phyloP scores from a whole-genome alignment of 2,888 invertebrate genomes.

The Philopedon plagiatum region DNA sequence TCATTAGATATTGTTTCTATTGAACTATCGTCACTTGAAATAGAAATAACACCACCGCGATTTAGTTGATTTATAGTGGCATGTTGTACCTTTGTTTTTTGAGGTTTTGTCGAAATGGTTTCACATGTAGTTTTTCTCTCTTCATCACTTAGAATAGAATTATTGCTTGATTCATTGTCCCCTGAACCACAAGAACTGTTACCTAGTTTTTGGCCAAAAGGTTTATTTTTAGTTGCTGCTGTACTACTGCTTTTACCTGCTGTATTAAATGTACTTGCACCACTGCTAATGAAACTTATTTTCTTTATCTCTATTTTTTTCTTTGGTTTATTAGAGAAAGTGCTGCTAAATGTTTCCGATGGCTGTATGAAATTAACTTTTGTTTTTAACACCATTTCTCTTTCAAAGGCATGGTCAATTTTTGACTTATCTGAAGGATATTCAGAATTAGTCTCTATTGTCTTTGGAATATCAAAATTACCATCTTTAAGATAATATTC shows the following conservation, averaged over 20 bases:
- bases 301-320: conserved; percentile 12
- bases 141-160: background rate
- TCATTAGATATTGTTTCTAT: background rate
- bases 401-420: conserved; percentile 4
- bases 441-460: background rate
- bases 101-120: background rate
- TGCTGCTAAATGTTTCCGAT: conserved; percentile 12
- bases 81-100: background rate
- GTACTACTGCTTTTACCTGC: background rate
- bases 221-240: background rate
- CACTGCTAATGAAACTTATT: background rate
- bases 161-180: background rate
- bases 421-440: background rate
- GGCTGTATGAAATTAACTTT: conserved; percentile 48
- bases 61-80: background rate
- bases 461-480: background rate
- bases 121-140: background rate
- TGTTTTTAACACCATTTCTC: conserved; percentile 39
- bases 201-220: background rate
- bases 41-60: conserved; percentile 1
- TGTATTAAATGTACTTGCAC: background rate
- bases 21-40: conserved; percentile 18
- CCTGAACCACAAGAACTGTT: background rate
- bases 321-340: background rate
- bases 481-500: conserved; percentile 35